Evolutionary conservation across 2,113 vertebrate genomes (phyloP).

Genomic region (Perognathus longimembris): DNA sequence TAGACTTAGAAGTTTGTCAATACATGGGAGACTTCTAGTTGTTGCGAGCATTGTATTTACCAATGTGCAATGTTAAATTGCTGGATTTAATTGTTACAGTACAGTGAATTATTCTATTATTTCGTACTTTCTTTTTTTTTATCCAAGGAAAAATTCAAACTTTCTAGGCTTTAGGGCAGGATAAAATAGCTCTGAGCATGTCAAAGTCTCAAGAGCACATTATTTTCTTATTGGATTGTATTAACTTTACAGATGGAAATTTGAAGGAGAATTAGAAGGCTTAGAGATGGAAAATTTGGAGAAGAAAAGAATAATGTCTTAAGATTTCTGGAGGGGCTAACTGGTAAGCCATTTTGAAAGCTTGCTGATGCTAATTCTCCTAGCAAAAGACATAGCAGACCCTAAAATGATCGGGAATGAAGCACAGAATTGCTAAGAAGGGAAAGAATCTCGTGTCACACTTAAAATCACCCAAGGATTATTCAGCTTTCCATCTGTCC

Average conservation of each 20-base stretch:
- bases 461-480: constrained; percentile 44
- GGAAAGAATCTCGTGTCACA: constrained; percentile 65
- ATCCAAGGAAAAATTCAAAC: constrained; percentile 78
- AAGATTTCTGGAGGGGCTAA: constrained; percentile 71
- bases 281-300: constrained; percentile 58
- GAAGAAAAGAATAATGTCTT: constrained; percentile 61
- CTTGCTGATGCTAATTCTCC: constrained; percentile 74
- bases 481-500: background rate
- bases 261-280: constrained; percentile 60
- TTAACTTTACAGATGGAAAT: constrained; percentile 79
- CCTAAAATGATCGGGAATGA: constrained; percentile 34
- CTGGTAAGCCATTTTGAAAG: constrained; percentile 75
- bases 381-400: constrained; percentile 65
- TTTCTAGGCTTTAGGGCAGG: constrained; percentile 68
- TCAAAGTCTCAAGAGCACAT: constrained; percentile 79
- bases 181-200: constrained; percentile 76
- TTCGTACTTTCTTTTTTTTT: constrained; percentile 56
- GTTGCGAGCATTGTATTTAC: constrained; percentile 63
- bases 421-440: constrained; percentile 51
- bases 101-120: constrained; percentile 73
- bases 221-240: constrained; percentile 70
- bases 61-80: constrained; percentile 71
- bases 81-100: constrained; percentile 82
- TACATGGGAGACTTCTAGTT: constrained; percentile 48
- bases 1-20: constrained; percentile 81